Base-by-base conservation (phyloP, 37 sponge, comb jelly and placozoan genomes). In the Mnemiopsis leidyi region DNA sequence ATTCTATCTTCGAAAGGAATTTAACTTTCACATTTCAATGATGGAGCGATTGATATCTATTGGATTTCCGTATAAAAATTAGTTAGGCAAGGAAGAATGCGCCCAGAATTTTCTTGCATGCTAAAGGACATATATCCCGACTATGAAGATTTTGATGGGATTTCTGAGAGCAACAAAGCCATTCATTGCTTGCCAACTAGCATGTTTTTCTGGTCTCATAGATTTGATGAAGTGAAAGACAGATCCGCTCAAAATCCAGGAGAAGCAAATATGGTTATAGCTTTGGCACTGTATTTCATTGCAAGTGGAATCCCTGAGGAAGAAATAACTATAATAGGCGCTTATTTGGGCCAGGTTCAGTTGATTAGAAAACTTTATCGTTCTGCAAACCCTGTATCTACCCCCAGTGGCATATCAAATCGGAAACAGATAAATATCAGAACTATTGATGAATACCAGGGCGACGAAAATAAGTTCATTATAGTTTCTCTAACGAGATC, bases 381-480 rank as follows among this genome's bases (percentile, higher is more conserved):
- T 28, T 5, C 7, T 29, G 5, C 20, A 25, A 28, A 71, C n/a
- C 30, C 75, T 5, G 13, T 48, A 48, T 48, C 61, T 5, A 48
- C 61, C 13, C 61, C 61, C 5, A 69, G 73, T 69, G 24, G 24
- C 1, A 25, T 20, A 5, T 21, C 24, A 25, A 31, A 79, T 5
- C 28, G 9, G 32, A 79, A 32, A 9, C 21, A 32, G 13, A 95
- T 97, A 29, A 73, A 96, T 23, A 94, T 95, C 16, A 93, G 95
- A 82, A 95, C 95, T 92, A 95, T 97, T 40, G 98, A 97, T 93
- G 95, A 95, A 33, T 97, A 95, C 69, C 98, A 97, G 76, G 98
- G 98, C 18, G 98, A 97, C 69, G 98, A 97, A 76, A 97, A 97
- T 68, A 93, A 94, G 7, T 95, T 96, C 21, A 92, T 97, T 13